Conservation (phyloP, 2,888 invertebrate species). For the Hydriomena furcata region DNA sequence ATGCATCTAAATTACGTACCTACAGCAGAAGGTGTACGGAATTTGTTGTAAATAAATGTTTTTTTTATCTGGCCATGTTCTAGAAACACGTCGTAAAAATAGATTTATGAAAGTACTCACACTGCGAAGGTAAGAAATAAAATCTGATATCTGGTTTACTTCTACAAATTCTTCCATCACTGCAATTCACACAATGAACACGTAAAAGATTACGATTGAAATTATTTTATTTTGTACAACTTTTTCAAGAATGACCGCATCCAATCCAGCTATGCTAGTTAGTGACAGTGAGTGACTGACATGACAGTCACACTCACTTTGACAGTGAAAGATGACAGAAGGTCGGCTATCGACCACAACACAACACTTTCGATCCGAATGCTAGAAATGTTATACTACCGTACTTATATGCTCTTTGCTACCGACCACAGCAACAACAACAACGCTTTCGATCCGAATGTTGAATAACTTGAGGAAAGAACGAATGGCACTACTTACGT, state of each 20-base stretch:
- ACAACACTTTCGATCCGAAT: too few species aligned
- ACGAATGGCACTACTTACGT: too few species aligned
- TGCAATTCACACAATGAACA: constrained; percentile 25
- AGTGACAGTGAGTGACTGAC: too few species aligned
- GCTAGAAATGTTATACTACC: too few species aligned
- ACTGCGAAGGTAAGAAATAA: constrained; percentile 90
- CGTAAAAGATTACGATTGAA: background rate
- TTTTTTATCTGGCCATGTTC: constrained; percentile 1
- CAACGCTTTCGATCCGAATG: too few species aligned
- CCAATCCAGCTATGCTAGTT: background rate
- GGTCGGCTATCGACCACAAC: too few species aligned
- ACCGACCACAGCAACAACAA: too few species aligned
- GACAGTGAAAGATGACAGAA: too few species aligned
- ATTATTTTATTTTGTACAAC: constrained; percentile 10
- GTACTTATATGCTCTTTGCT: too few species aligned
- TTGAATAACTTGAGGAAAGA: too few species aligned
- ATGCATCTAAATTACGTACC: too few species aligned
- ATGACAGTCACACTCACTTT: background rate
- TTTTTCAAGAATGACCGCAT: constrained; percentile 24
- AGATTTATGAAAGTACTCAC: constrained; percentile 81
- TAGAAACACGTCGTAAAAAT: constrained; percentile 13
- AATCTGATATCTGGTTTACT: constrained; percentile 89
- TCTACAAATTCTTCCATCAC: constrained; percentile 85
- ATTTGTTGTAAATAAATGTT: constrained; percentile 22
- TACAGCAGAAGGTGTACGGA: background rate